Percentiles rank a stretch among this genome's conserved stretches.
phyloP scores from a whole-genome alignment of 2,113 vertebrate genomes.

The Crocuta crocuta region DNA sequence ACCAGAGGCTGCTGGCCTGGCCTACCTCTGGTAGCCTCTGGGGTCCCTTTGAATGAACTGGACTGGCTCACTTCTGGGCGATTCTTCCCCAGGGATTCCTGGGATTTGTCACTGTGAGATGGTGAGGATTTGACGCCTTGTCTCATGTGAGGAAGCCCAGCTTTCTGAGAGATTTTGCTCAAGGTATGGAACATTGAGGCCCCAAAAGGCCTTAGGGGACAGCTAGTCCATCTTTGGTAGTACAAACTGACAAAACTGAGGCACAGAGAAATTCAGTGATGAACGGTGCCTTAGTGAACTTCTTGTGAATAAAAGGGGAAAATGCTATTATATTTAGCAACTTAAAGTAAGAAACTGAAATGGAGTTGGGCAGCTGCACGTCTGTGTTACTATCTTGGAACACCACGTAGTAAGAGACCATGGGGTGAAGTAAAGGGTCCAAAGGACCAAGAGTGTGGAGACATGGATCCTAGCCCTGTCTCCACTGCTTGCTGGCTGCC shows the following conservation, averaged over 20 bases:
- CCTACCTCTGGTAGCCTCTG: not conserved
- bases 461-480: not conserved
- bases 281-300: not conserved
- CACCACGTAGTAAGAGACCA: too few relatives aligned
- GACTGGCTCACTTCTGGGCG: not conserved
- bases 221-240: not conserved
- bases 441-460: not conserved
- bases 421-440: not conserved
- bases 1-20: not conserved
- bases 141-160: not conserved
- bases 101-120: slow-evolving; percentile 45
- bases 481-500: not conserved
- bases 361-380: not conserved
- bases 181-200: not conserved
- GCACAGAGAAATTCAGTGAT: not conserved
- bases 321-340: not conserved
- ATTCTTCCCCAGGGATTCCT: slow-evolving; percentile 45
- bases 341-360: not conserved
- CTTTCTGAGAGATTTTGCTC: slow-evolving; percentile 16
- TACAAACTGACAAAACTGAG: not conserved
- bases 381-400: not conserved
- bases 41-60: slow-evolving; percentile 18
- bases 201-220: not conserved
- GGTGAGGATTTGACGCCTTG: not conserved
- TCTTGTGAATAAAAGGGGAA: not conserved